phyloP scores from a whole-genome alignment of 2,797 vertebrate species.

The Sebastes steindachneri region DNA sequence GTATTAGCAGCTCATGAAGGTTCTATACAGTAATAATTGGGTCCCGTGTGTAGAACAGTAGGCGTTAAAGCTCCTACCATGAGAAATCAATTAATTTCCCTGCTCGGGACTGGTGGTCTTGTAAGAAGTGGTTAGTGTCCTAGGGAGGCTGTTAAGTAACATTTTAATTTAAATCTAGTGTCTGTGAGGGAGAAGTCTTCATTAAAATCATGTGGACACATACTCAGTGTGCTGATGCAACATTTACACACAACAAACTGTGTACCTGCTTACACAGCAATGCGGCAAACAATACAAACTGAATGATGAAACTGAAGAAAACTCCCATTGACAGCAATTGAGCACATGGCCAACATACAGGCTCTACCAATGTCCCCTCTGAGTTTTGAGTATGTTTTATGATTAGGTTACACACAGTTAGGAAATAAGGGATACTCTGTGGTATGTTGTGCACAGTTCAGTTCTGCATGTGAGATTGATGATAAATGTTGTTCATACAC shows the following conservation, averaged over 20 bases:
- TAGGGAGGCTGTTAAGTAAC: not conserved
- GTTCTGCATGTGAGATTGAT: too few species aligned
- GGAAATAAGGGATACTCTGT: not conserved
- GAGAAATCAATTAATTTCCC: not conserved
- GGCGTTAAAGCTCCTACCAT: not conserved
- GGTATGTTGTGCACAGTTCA: not conserved
- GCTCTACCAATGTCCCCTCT: not conserved
- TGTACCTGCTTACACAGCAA: not conserved
- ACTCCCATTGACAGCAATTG: not conserved
- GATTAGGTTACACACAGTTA: not conserved
- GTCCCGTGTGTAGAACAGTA: not conserved
- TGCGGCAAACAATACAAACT: not conserved
- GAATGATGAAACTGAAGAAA: not conserved
- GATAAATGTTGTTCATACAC: not conserved
- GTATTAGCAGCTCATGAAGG: not conserved
- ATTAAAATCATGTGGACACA: not conserved
- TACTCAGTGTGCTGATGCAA: not conserved
- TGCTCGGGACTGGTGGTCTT: not conserved
- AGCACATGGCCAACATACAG: not conserved
- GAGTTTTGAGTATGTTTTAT: not conserved
- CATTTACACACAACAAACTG: not conserved
- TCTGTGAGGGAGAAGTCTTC: not conserved
- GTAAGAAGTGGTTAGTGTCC: not conserved
- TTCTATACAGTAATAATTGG: not conserved
- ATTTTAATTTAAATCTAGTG: constrained; percentile 1